These are phyloP conservation scores for Asbolus verrucosus DNA, from an alignment of 1,140 invertebrate genomes.

Conservation along the genomic window DNA sequence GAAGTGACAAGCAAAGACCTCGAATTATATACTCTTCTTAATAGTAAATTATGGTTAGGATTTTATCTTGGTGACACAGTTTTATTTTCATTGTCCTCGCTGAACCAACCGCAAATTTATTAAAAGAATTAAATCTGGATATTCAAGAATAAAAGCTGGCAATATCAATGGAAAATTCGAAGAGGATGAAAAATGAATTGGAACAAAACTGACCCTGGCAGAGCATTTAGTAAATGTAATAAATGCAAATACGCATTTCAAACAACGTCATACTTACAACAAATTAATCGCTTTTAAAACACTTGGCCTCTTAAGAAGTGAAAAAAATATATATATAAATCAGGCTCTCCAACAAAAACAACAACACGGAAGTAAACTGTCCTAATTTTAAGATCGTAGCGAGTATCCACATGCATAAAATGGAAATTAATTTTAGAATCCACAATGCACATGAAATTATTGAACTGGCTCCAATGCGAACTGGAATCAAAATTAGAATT, in stretches of 20 bases:
- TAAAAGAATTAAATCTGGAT: not conserved
- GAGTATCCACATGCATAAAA: not conserved
- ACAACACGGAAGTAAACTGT: not conserved
- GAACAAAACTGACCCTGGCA: not conserved
- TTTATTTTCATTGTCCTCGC: not conserved
- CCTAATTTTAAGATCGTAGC: not conserved
- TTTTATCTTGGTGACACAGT: not conserved
- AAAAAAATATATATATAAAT: conserved; percentile 7
- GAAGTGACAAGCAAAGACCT: not conserved
- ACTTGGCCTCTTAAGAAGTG: not conserved
- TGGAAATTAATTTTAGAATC: conserved; percentile 1
- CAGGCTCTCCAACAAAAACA: not conserved
- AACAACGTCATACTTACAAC: not conserved
- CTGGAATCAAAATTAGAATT: not conserved
- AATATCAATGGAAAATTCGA: not conserved
- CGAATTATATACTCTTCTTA: not conserved
- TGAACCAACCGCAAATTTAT: not conserved
- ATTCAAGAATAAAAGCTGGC: not conserved
- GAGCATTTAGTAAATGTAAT: not conserved
- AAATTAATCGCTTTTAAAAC: conserved; percentile 5
- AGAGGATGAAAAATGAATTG: not conserved
- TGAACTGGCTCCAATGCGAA: not conserved
- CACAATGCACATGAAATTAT: not conserved
- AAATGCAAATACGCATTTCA: not conserved
- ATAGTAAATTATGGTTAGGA: not conserved